Evolutionary conservation across 2,888 invertebrate species (phyloP), one percentile per base, ranked within the genome.

Genomic region (Mimumesa dahlbomi): DNA sequence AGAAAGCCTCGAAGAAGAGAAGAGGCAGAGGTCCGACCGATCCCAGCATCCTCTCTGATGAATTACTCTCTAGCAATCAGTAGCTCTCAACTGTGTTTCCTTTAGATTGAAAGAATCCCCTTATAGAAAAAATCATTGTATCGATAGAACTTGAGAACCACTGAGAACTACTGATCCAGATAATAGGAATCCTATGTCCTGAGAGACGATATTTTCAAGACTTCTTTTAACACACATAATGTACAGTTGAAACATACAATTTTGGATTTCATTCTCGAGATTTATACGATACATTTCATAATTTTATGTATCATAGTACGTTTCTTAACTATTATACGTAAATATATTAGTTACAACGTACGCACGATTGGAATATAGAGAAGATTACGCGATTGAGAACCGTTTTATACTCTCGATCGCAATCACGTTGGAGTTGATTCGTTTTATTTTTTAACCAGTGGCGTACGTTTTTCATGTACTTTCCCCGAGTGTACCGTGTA

Each of bases 11-110:
- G 69, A 73, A 73, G 68, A 71, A 54, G 61, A 53, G 66, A 67
- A 72, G 80, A 71, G 73, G 72, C 72, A 69, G 79, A 73, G 77
- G 82, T 75, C 78, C 82, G n/a, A 84, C 86, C 87, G 79, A 82
- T 85, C 86, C 81, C 84, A 81, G 84, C 88, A 85, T 88, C 86
- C 85, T 85, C 84, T 83, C 71, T 73, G 83, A 83, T 81, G 79
- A 83, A 84, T 84, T 82, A 84, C 78, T 82, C 77, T 53, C 75
- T 75, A 64, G 46, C 50, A 75, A 73, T 70, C 73, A 75, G 86
- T 80, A 85, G 84, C 79, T 84, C 87, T 85, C 87, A 86, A 70
- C 68, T 70, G 61, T 49, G 63, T 18, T 19, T n/a, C 67, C 45
- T 58, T 64, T 52, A 1, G 46, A 38, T 53, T 40, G 52, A 13